Evolutionary conservation across 2,113 vertebrate genomes (phyloP).

Genomic region (Micromys minutus): DNA sequence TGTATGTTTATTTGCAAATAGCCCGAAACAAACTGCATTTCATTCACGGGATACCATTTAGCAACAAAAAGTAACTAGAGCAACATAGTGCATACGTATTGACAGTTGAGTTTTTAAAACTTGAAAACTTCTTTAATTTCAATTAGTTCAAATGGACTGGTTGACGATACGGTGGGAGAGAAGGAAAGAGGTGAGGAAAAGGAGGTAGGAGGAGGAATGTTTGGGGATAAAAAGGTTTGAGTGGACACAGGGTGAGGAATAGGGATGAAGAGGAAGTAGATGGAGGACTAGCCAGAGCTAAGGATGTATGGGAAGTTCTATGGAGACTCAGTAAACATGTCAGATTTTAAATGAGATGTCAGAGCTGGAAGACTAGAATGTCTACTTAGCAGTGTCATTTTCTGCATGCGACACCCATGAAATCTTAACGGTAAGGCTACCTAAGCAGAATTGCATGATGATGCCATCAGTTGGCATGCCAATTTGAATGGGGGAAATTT

Average conservation of each 20-base stretch:
- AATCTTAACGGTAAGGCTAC: background rate
- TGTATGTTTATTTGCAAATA: background rate
- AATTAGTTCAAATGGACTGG: background rate
- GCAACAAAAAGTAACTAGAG: background rate
- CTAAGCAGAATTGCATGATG: background rate
- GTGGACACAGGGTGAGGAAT: too few relatives aligned
- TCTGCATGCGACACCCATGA: background rate
- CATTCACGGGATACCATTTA: background rate
- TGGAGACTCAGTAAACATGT: background rate
- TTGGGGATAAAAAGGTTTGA: background rate
- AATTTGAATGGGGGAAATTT: background rate
- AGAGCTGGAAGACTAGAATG: background rate
- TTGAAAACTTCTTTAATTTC: slow-evolving; percentile 11
- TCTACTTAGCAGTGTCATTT: background rate
- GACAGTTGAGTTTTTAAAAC: background rate
- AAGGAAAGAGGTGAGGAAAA: too few relatives aligned
- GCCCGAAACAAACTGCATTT: background rate
- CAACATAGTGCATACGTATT: background rate
- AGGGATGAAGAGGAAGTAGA: background rate
- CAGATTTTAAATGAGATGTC: background rate
- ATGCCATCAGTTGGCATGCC: background rate
- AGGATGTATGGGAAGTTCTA: background rate
- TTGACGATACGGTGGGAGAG: background rate
- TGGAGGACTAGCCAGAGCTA: background rate
- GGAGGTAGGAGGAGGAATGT: too few relatives aligned